phyloP scores from a whole-genome alignment of 2,113 vertebrate genomes.

The Xerus inauris region DNA sequence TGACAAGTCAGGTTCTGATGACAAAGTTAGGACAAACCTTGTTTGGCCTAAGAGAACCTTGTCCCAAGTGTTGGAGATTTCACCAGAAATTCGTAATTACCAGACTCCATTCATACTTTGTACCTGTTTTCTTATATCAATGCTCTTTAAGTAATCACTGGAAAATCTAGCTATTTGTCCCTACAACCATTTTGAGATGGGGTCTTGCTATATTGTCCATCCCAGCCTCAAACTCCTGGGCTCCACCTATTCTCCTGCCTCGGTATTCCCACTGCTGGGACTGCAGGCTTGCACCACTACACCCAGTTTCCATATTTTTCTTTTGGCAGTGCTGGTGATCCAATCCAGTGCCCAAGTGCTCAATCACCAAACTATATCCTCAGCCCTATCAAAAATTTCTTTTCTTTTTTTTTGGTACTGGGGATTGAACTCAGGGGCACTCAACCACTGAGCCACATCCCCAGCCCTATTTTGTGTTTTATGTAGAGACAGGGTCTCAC shows the following conservation, averaged over 20 bases:
- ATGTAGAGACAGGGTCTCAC: too few species aligned
- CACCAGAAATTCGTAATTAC: slow-evolving; percentile 40
- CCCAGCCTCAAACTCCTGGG: not conserved
- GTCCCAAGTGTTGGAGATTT: not conserved
- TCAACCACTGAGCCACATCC: too few species aligned
- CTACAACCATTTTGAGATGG: not conserved
- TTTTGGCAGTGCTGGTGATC: not conserved
- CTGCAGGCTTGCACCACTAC: not conserved
- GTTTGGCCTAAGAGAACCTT: slow-evolving; percentile 38
- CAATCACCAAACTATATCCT: not conserved
- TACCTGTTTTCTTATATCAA: slow-evolving; percentile 24
- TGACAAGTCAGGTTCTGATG: not conserved
- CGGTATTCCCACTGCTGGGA: not conserved
- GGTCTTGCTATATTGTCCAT: not conserved
- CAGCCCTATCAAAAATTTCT: not conserved
- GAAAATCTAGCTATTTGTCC: not conserved
- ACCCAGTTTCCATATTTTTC: not conserved
- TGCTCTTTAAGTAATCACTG: slow-evolving; percentile 26
- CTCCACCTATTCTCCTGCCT: not conserved
- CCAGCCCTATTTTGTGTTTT: too few species aligned
- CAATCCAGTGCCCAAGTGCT: not conserved
- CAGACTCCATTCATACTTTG: slow-evolving; percentile 1
- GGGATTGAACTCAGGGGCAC: too few species aligned
- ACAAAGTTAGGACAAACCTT: slow-evolving; percentile 25
- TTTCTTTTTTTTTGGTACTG: too few species aligned